Conservation (phyloP, 2,888 invertebrate species). For the Zootermopsis nevadensis region DNA sequence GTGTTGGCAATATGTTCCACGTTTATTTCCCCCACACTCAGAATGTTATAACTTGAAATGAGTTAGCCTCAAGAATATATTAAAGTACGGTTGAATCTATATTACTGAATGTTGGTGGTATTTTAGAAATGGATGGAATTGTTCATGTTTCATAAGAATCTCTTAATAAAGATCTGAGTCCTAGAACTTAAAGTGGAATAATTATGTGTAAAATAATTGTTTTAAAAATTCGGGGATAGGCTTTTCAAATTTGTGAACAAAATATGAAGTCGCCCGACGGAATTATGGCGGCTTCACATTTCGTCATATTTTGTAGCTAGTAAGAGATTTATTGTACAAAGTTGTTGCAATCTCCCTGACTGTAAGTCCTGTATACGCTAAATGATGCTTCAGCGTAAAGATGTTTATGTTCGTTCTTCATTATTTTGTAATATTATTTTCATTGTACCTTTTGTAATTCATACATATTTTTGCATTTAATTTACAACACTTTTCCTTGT, state of each 20-base stretch:
- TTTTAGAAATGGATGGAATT: not conserved
- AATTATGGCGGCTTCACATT: not conserved
- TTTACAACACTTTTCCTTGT: not conserved
- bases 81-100: not conserved
- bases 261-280: not conserved
- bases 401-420: not conserved
- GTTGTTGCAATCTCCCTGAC: not conserved
- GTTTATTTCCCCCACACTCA: not conserved
- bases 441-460: not conserved
- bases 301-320: not conserved
- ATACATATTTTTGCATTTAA: conserved; percentile 26
- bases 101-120: not conserved
- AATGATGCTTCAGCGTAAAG: not conserved
- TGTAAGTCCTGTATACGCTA: not conserved
- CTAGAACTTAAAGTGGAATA: conserved; percentile 8
- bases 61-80: not conserved
- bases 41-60: not conserved
- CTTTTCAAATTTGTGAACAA: not conserved
- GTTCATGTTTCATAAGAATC: conserved; percentile 15
- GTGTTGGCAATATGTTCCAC: conserved; percentile 16
- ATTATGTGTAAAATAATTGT: not conserved
- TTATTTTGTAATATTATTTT: conserved; percentile 19
- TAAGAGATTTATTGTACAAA: conserved; percentile 29
- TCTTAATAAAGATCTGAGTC: conserved; percentile 3
- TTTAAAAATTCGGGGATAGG: not conserved